Base-by-base conservation (phyloP, 2,888 invertebrate species). In the Phanerotoma sp. region DNA sequence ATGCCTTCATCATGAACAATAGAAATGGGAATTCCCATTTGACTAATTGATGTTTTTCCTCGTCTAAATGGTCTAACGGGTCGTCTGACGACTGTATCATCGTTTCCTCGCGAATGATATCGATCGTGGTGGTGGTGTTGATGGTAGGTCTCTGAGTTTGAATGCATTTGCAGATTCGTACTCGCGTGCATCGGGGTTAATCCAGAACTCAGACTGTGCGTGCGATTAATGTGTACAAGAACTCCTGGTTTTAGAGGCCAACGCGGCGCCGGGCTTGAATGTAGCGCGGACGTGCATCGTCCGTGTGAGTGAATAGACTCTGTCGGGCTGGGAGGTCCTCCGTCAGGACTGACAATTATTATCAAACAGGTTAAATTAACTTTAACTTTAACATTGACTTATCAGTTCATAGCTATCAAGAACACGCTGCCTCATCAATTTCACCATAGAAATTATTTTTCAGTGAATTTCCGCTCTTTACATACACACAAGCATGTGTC, bases 211-310 rank as follows among this genome's bases (percentile, higher is more conserved):
- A 83, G 78, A 65, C 88, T 89, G 75, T 90, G 88, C 75, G 88
- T 86, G 53, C 90, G 89, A 79, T 92, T 92, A 20, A 93, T 88
- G 74, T 93, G 93, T 45, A 93, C 88, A 69, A 93, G 81, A 50
- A 93, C 92, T 49, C 93, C 93, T 3, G 93, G 93, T 71, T 91
- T 88, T 57, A 93, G 78, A 7, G 93, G 93, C 93, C 93, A 94
- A 73, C 90, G 87, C 64, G 81, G 86, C 4, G 84, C 83, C 18
- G 86, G 82, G 20, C 74, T 72, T 38, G 71, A 72, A 38, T 66
- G 62, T 46, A 56, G 45, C n/a, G n/a, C n/a, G 44, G 58, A 59
- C 62, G 58, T 62, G 47, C 64, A 57, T 18, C 46, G 56, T 47
- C 58, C 56, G 15, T 52, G 60, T 38, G 74, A 74, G 57, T 67